Conservation (phyloP, 2,888 invertebrate species). For the Epinotia bilunana region DNA sequence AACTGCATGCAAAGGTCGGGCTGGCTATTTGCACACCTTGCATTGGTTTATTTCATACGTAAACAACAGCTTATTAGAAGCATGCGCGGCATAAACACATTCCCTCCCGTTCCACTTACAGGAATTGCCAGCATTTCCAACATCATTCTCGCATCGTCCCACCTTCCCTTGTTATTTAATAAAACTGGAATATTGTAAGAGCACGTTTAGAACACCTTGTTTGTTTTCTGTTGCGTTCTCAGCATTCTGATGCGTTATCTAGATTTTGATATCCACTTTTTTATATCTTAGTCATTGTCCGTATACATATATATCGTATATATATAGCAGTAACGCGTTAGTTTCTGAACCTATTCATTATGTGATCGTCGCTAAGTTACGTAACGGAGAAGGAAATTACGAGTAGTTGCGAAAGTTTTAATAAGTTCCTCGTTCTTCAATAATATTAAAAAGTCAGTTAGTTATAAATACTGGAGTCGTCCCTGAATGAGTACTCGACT, state of each 20-base stretch:
- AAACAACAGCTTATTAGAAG: constrained; percentile 43
- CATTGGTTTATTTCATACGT: constrained; percentile 43
- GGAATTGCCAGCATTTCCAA: constrained; percentile 44
- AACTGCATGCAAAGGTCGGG: constrained; percentile 41
- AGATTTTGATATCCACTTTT: constrained; percentile 8
- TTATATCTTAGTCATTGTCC: too few species aligned
- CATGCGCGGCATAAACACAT: constrained; percentile 43
- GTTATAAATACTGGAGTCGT: constrained; percentile 36
- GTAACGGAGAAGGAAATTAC: background rate
- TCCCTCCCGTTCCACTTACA: constrained; percentile 43
- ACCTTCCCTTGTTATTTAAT: constrained; percentile 45
- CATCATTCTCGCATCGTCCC: constrained; percentile 44
- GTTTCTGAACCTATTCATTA: background rate
- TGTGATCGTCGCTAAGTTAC: background rate
- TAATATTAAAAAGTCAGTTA: constrained; percentile 26
- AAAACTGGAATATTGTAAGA: constrained; percentile 45
- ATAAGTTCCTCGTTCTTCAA: background rate
- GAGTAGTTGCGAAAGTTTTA: background rate
- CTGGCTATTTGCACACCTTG: constrained; percentile 43
- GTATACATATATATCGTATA: too few species aligned
- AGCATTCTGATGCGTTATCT: constrained; percentile 21
- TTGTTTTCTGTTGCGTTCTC: constrained; percentile 35
- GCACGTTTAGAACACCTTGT: constrained; percentile 41
- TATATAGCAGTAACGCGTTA: background rate
- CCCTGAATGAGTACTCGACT: constrained; percentile 31